Percentiles rank a stretch among this genome's conserved stretches.
Evolutionary conservation across 1,140 invertebrate genomes (phyloP).

Genomic region (Caerostris extrusa): DNA sequence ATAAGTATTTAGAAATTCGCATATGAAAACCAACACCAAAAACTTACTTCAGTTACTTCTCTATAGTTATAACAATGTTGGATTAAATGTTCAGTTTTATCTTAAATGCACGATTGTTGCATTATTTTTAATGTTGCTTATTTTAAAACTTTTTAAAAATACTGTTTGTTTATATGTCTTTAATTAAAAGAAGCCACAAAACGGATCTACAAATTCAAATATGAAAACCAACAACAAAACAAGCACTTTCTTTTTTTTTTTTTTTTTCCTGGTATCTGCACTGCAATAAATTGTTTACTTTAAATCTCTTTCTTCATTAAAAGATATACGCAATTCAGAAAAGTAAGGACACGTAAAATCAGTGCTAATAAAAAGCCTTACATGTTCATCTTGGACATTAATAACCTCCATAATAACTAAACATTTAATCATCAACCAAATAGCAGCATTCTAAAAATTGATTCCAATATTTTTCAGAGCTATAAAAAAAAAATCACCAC

Average conservation of each 20-base stretch:
- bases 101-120: no score
- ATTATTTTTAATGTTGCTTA: no score
- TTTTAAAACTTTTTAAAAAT: no score
- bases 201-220: no score
- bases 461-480: constrained; percentile 29
- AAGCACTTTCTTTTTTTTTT: neutral
- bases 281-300: neutral
- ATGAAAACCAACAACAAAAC: neutral
- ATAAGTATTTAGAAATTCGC: no score
- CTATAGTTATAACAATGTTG: no score
- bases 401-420: constrained; percentile 18
- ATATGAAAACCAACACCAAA: no score
- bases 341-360: neutral
- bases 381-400: neutral
- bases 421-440: constrained; percentile 16
- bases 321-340: neutral
- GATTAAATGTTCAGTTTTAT: no score
- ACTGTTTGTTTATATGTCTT: no score
- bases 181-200: no score
- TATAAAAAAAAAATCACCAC: neutral
- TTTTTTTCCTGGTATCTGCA: neutral
- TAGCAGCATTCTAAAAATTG: constrained; percentile 33
- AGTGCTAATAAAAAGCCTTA: neutral
- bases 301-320: neutral
- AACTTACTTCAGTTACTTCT: no score